A percentile compares a stretch with the other conserved stretches of the same genome.
These are phyloP conservation scores for Bathynomus jamesi DNA, from an alignment of 1,140 invertebrate species.

Conservation along the genomic window DNA sequence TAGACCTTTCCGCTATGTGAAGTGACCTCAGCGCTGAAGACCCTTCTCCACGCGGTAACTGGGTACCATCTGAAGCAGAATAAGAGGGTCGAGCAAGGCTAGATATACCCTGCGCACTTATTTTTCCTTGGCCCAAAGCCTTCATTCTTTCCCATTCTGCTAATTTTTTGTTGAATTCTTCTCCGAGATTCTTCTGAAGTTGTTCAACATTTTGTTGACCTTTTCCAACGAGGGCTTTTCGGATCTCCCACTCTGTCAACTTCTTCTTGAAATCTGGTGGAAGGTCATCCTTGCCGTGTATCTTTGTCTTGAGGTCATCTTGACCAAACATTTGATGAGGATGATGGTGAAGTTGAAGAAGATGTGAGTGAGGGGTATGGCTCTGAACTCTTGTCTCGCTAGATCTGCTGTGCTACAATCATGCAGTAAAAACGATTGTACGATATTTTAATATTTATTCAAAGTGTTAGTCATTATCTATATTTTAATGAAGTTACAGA, in stretches of 20 bases:
- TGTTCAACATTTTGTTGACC: slow-evolving; percentile 42
- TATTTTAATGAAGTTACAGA: no score
- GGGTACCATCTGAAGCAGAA: neutral
- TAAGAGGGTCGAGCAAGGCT: neutral
- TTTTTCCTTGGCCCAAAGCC: neutral
- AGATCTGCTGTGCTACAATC: no score
- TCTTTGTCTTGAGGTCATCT: slow-evolving; percentile 33
- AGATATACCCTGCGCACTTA: neutral
- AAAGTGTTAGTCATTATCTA: no score
- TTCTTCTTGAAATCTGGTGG: slow-evolving; percentile 36
- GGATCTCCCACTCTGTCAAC: slow-evolving; percentile 37
- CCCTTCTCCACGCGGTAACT: no score
- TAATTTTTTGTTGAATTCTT: slow-evolving; percentile 48
- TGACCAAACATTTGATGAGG: slow-evolving; percentile 6
- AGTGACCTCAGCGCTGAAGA: neutral
- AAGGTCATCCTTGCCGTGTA: slow-evolving; percentile 33
- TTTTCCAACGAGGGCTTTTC: slow-evolving; percentile 32
- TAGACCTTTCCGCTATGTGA: no score
- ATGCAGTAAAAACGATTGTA: no score
- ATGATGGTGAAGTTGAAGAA: neutral
- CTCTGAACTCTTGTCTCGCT: no score
- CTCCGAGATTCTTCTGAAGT: slow-evolving; percentile 44
- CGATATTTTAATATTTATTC: no score
- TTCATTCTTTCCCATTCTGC: slow-evolving; percentile 47
- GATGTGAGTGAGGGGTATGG: neutral